Conservation (phyloP, 2,797 vertebrate genomes). For the Rhodeus uyekii region DNA sequence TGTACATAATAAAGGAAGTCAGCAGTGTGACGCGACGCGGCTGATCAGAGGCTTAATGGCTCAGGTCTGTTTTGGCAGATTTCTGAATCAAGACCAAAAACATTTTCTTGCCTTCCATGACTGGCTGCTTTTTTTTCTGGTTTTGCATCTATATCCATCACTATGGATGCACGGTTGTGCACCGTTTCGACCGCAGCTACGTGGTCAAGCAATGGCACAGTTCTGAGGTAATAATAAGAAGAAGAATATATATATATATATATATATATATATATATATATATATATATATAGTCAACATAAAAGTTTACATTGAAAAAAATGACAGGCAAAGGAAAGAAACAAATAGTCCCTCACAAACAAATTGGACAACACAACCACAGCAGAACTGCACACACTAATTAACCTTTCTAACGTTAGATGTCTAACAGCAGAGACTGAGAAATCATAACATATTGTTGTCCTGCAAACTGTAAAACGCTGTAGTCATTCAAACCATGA, state of each 20-base stretch:
- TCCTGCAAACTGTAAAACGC: conserved; percentile 69
- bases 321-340: conserved; percentile 65
- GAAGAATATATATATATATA: conserved; percentile 62
- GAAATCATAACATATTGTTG: conserved; percentile 60
- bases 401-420: conserved; percentile 55
- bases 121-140: conserved; percentile 71
- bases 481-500: conserved; percentile 70
- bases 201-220: conserved; percentile 71
- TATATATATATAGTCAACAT: conserved; percentile 66
- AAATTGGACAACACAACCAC: conserved; percentile 66
- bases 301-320: conserved; percentile 68
- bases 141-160: conserved; percentile 67
- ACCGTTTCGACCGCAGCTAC: conserved; percentile 70
- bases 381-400: conserved; percentile 62
- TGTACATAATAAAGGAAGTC: conserved; percentile 85
- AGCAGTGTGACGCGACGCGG: conserved; percentile 78
- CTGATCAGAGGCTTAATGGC: conserved; percentile 86
- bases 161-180: conserved; percentile 64
- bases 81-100: conserved; percentile 92
- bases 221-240: too few species aligned
- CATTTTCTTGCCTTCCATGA: conserved; percentile 87
- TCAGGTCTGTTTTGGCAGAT: conserved; percentile 88
- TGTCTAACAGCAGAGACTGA: conserved; percentile 60
- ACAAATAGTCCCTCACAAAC: conserved; percentile 72
- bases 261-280: conserved; percentile 66